Percentiles rank a stretch among this genome's conserved stretches.
phyloP scores from a whole-genome alignment of 1,140 invertebrate genomes.

The Drosophila suzukii region DNA sequence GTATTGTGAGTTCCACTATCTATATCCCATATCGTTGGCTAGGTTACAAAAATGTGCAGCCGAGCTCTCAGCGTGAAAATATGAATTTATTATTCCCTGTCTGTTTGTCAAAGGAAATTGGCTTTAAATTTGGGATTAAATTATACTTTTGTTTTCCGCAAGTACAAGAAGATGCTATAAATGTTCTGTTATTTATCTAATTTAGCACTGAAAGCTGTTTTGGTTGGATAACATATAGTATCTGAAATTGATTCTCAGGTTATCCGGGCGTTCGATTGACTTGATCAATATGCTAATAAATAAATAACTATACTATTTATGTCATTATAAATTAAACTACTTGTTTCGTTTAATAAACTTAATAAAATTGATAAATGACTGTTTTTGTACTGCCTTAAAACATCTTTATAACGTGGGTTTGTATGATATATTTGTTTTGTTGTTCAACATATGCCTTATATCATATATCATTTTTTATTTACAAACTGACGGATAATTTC shows the following conservation, averaged over 20 bases:
- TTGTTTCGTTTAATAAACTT: not conserved
- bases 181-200: not conserved
- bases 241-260: not conserved
- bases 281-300: conserved; percentile 1
- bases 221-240: not conserved
- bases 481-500: not conserved
- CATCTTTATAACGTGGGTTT: not conserved
- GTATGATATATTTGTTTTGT: not conserved
- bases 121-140: not conserved
- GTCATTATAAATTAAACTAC: not conserved
- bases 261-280: too few species aligned
- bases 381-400: not conserved
- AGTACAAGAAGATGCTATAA: not conserved
- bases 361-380: not conserved
- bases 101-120: too few species aligned
- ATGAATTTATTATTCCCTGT: not conserved
- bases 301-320: not conserved
- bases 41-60: conserved; percentile 1
- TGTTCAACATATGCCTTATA: not conserved
- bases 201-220: not conserved
- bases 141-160: not conserved
- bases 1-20: conserved; percentile 5
- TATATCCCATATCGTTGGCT: conserved; percentile 5
- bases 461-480: too few species aligned
- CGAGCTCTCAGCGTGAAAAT: not conserved